A percentile compares a stretch with the other conserved stretches of the same genome.
phyloP scores from a whole-genome alignment of 2,113 vertebrate genomes.

The Corythoichthys intestinalis region DNA sequence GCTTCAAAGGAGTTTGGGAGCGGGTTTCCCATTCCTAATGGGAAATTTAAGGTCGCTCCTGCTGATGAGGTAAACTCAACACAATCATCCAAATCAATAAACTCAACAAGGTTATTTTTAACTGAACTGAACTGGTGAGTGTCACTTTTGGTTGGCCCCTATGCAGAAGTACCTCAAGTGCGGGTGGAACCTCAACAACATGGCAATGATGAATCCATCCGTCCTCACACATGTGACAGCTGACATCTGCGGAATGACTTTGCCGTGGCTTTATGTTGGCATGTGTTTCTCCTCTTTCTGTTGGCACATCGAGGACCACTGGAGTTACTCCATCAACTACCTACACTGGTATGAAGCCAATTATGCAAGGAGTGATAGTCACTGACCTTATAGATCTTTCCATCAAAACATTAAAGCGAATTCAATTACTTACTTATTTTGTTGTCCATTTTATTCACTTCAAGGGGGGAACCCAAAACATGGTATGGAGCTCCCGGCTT shows the following conservation, averaged over 20 bases:
- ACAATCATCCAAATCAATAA: background rate
- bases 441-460: background rate
- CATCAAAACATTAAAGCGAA: background rate
- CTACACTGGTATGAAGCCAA: constrained; percentile 84
- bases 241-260: constrained; percentile 98
- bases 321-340: constrained; percentile 99
- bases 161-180: constrained; percentile 89
- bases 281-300: constrained; percentile 99
- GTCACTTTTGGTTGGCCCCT: background rate
- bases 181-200: constrained; percentile 98
- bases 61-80: constrained; percentile 82
- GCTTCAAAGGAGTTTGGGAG: constrained; percentile 98
- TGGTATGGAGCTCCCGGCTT: constrained; percentile 97
- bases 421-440: background rate
- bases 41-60: constrained; percentile 83
- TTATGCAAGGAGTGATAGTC: background rate
- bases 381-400: background rate
- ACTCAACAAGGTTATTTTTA: background rate
- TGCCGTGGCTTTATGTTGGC: constrained; percentile 97
- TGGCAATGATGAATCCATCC: constrained; percentile 97
- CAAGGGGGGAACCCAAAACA: constrained; percentile 97
- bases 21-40: constrained; percentile 90
- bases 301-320: constrained; percentile 99
- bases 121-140: background rate
- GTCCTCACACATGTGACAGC: constrained; percentile 94